Conservation (phyloP, 2,888 invertebrate species). For the Idaea biselata region DNA sequence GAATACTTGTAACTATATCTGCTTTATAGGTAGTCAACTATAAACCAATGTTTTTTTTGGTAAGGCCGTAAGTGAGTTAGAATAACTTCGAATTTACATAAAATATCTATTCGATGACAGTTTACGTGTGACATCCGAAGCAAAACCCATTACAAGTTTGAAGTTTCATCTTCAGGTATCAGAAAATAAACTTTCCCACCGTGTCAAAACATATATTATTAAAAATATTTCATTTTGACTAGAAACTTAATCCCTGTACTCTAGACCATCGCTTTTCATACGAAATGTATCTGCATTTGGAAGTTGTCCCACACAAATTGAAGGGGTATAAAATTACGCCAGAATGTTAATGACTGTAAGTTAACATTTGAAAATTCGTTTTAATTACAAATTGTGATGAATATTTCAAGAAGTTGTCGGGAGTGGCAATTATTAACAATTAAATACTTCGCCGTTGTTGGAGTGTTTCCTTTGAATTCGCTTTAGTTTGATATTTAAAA, state of each 20-base stretch:
- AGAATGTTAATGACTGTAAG: slow-evolving; percentile 22
- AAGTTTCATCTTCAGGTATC: not conserved
- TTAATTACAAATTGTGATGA: slow-evolving; percentile 26
- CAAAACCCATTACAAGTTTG: not conserved
- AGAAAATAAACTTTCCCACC: not conserved
- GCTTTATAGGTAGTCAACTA: no score
- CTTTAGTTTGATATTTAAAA: not conserved
- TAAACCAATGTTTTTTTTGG: no score
- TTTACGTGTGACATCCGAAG: not conserved
- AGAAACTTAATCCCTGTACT: not conserved
- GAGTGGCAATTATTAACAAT: slow-evolving; percentile 8
- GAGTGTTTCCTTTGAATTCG: not conserved
- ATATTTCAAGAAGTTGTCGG: slow-evolving; percentile 17
- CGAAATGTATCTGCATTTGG: not conserved
- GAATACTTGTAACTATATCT: no score
- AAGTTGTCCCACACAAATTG: slow-evolving; percentile 10
- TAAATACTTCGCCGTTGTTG: slow-evolving; percentile 4
- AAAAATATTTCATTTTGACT: not conserved
- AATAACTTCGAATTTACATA: not conserved
- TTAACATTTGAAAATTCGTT: slow-evolving; percentile 25
- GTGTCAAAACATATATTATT: not conserved
- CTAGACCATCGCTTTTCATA: not conserved
- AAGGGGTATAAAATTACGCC: slow-evolving; percentile 22
- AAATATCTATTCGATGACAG: not conserved
- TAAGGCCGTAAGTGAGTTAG: not conserved